phyloP scores from a whole-genome alignment of 2,888 invertebrate species.

The Liodrosophila aerea region DNA sequence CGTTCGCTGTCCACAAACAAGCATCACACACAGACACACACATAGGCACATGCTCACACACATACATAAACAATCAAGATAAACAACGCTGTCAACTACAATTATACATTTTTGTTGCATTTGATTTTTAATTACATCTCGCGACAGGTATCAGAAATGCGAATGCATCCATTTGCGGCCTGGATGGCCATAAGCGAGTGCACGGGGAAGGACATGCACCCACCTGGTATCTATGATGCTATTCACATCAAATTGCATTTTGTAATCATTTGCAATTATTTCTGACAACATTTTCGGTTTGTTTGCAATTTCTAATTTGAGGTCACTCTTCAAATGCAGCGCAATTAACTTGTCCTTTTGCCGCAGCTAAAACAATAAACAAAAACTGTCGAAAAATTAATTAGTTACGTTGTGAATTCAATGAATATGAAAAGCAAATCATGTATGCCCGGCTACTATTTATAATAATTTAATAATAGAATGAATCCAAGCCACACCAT shows the following conservation, averaged over 20 bases:
- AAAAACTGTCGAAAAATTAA: too few species aligned
- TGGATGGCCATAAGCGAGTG: constrained; percentile 14
- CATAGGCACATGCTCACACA: constrained; percentile 21
- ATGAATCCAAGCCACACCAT: too few species aligned
- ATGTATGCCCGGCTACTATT: too few species aligned
- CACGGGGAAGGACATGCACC: too few species aligned
- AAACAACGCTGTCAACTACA: constrained; percentile 34
- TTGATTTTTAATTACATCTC: constrained; percentile 47
- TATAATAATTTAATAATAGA: too few species aligned
- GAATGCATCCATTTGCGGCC: constrained; percentile 22
- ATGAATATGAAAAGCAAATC: too few species aligned
- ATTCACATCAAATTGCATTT: constrained; percentile 3
- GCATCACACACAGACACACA: constrained; percentile 27
- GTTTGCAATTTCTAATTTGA: constrained; percentile 25
- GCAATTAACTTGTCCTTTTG: constrained; percentile 3
- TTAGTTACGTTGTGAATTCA: too few species aligned
- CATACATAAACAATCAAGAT: neutral
- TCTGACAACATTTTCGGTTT: constrained; percentile 12
- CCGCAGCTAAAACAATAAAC: neutral
- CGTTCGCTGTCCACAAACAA: constrained; percentile 27
- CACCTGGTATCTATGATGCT: neutral
- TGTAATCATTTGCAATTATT: constrained; percentile 27
- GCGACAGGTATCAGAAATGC: constrained; percentile 14
- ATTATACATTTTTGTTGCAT: constrained; percentile 42
- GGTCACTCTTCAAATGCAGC: constrained; percentile 15